Evolutionary conservation across 2,797 vertebrate genomes (phyloP), one percentile per base, ranked within the genome.

Genomic region (Leptoclinus maculatus): DNA sequence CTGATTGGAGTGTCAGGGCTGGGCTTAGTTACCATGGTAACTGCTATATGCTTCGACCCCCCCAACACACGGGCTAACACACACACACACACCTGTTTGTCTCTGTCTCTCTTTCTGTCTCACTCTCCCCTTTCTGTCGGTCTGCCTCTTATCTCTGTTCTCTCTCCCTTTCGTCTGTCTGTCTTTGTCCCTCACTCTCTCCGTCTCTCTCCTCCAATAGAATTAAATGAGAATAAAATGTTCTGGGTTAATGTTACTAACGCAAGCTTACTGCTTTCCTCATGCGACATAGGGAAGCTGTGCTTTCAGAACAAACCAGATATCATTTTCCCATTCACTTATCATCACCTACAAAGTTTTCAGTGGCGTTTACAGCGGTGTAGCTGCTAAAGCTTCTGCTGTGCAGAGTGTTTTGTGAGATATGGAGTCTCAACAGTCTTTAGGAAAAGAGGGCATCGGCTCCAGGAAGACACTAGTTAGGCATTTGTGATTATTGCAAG

Each of bases 1-100:
- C 85, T 92, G 92, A 95, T 96, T 94, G 93, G 89, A 87, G 84
- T 94, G 86, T 93, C 85, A 87, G 89, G 87, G 88, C 78, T 94
- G 89, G 93, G 90, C 27, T 92, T 94, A 94, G 94, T 95, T 92
- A 87, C 91, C 90, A 94, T 94, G 89, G 94, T 88, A 92, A 94
- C 91, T 80, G 77, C 86, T 85, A 86, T 87, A 88, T 84, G 74
- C 81, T 90, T 91, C 67, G 23, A 85, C 17, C 14, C 68, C 29
- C 21, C 23, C 49, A 14, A 25, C 51, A 25, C 17, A 43, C 38
- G 19, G 45, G 45, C 41, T 19, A 53, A 74, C 32, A 38, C 16
- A 43, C 49, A 63, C 60, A 66, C 34, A 45, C 54, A 71, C 62
- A 71, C 65, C 45, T 73, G 53, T 82, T 67, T 74, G 58, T 78